Evolutionary conservation across 2,888 invertebrate genomes (phyloP).

Genomic region (Octonoba sinensis): DNA sequence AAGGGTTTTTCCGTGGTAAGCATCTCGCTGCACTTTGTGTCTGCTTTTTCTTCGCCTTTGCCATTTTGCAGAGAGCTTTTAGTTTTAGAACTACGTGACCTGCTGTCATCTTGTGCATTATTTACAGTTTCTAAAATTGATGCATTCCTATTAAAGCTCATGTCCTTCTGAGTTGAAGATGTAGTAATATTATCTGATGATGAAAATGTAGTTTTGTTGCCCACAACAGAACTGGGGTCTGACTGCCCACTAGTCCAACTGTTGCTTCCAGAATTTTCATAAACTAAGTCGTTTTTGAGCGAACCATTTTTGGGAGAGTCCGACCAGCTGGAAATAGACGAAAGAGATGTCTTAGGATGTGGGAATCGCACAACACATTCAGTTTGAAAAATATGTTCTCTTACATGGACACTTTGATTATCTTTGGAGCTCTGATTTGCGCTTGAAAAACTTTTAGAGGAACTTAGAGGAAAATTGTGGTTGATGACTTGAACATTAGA

Average conservation of each 20-base stretch:
- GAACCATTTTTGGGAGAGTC: conserved; percentile 25
- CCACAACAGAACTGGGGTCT: conserved; percentile 8
- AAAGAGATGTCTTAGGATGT: conserved; percentile 36
- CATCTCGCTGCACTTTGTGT: background rate
- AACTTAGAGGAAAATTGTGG: conserved; percentile 36
- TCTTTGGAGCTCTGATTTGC: conserved; percentile 32
- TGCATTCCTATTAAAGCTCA: conserved; percentile 1
- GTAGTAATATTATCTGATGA: conserved; percentile 35
- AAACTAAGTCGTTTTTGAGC: background rate
- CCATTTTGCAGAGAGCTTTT: background rate
- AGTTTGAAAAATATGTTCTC: conserved; percentile 61
- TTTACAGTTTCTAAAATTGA: background rate
- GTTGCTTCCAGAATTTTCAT: conserved; percentile 22
- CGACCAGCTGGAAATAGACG: background rate
- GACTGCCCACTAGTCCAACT: conserved; percentile 46
- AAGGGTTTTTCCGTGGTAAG: conserved; percentile 5
- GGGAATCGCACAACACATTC: conserved; percentile 59
- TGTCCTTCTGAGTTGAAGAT: conserved; percentile 11
- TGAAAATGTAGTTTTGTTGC: conserved; percentile 28
- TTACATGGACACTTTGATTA: conserved; percentile 36
- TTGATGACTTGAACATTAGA: conserved; percentile 59
- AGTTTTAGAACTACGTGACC: conserved; percentile 6
- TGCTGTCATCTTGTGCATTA: background rate
- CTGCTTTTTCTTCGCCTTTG: background rate
- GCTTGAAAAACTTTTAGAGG: conserved; percentile 37